phyloP scores from a whole-genome alignment of 2,888 invertebrate species.

The Hypolimnas misippus region DNA sequence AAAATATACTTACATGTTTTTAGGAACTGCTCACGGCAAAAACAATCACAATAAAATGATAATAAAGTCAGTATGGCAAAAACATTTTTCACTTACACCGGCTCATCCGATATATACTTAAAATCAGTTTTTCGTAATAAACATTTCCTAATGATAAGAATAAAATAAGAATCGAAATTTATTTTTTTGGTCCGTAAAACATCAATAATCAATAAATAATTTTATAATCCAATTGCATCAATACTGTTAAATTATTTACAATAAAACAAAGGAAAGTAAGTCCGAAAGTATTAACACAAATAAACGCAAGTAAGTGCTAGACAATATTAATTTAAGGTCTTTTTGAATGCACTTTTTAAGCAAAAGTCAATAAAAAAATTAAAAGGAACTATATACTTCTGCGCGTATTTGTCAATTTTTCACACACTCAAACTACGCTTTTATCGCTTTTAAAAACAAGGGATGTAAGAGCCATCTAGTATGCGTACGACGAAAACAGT shows the following conservation, averaged over 20 bases:
- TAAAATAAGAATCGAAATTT: neutral
- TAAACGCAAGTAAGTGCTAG: neutral
- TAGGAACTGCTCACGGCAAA: conserved; percentile 15
- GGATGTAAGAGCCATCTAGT: conserved; percentile 13
- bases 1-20: conserved; percentile 31
- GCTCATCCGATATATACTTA: conserved; percentile 9
- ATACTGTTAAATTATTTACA: conserved; percentile 30
- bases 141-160: neutral
- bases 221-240: conserved; percentile 30
- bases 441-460: conserved; percentile 22
- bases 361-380: conserved; percentile 18
- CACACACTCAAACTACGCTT: conserved; percentile 16
- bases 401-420: conserved; percentile 36
- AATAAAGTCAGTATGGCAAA: conserved; percentile 25
- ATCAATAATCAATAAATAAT: conserved; percentile 21
- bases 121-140: neutral
- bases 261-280: conserved; percentile 8
- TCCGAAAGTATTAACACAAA: conserved; percentile 1
- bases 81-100: conserved; percentile 29
- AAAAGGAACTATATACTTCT: conserved; percentile 26
- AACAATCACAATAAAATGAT: conserved; percentile 21
- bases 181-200: conserved; percentile 8
- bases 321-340: neutral
- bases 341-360: conserved; percentile 14
- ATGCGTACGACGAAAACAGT: neutral